Evolutionary conservation across 2,888 invertebrate species (phyloP).

Genomic region (Serrognathus titanus): DNA sequence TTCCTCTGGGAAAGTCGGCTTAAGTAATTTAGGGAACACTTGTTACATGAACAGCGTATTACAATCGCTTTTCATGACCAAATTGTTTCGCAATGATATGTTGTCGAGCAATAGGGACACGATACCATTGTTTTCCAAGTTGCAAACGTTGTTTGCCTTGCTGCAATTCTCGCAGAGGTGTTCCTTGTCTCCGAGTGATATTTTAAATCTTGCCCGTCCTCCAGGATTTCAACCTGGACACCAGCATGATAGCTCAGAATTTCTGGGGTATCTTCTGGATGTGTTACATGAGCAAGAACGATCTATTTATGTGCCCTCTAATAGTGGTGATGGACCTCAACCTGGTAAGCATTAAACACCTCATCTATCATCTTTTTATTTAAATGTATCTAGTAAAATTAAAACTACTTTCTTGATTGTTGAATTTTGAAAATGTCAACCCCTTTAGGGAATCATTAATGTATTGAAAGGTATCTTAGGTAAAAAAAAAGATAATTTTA

Average conservation of each 20-base stretch:
- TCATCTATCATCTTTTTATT: no score
- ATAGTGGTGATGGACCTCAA: slow-evolving; percentile 11
- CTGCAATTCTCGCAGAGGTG: slow-evolving; percentile 65
- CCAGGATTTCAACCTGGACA: slow-evolving; percentile 72
- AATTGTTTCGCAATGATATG: slow-evolving; percentile 70
- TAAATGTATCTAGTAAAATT: no score
- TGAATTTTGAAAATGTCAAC: no score
- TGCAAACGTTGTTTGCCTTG: slow-evolving; percentile 72
- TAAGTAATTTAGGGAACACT: slow-evolving; percentile 81
- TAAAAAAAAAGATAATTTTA: no score
- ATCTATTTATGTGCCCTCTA: slow-evolving; percentile 25
- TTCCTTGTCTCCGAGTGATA: slow-evolving; percentile 68
- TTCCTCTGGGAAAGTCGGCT: slow-evolving; percentile 61
- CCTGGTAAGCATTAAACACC: no score
- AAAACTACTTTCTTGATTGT: no score
- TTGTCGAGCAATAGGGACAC: slow-evolving; percentile 55
- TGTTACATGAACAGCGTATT: slow-evolving; percentile 88
- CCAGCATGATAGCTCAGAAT: slow-evolving; percentile 88
- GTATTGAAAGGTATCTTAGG: no score
- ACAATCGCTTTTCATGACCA: slow-evolving; percentile 79
- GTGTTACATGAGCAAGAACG: slow-evolving; percentile 71
- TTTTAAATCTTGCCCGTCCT: slow-evolving; percentile 69
- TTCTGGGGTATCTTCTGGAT: slow-evolving; percentile 71
- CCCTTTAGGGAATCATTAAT: no score
- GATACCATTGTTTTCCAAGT: slow-evolving; percentile 56